These are phyloP conservation scores for Samia ricini DNA, from an alignment of 1,140 invertebrate genomes.

Conservation along the genomic window DNA sequence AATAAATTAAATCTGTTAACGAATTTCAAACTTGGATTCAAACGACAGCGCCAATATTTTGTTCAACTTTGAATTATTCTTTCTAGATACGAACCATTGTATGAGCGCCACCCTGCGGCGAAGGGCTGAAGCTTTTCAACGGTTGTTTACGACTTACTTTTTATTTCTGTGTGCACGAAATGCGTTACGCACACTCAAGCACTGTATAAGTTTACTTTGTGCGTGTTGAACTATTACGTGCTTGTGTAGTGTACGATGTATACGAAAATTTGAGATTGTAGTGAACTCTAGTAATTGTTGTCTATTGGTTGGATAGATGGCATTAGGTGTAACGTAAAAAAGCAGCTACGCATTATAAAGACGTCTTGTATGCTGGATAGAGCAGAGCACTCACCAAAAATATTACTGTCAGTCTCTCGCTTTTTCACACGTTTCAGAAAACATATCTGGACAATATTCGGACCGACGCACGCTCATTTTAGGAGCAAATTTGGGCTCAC, in stretches of 20 bases:
- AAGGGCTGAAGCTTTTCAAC: slow-evolving; percentile 71
- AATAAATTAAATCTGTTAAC: not conserved
- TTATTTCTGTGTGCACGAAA: slow-evolving; percentile 49
- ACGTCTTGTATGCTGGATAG: slow-evolving; percentile 9
- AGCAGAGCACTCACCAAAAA: slow-evolving; percentile 48
- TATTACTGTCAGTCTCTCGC: slow-evolving; percentile 30
- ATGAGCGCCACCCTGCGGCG: slow-evolving; percentile 68
- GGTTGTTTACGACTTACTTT: slow-evolving; percentile 41
- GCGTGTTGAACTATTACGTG: slow-evolving; percentile 60
- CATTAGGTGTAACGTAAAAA: slow-evolving; percentile 44
- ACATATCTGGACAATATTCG: slow-evolving; percentile 47
- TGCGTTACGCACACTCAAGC: slow-evolving; percentile 50
- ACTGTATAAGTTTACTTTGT: slow-evolving; percentile 47
- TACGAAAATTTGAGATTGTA: slow-evolving; percentile 42
- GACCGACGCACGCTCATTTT: slow-evolving; percentile 30
- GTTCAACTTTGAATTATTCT: slow-evolving; percentile 20
- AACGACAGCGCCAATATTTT: slow-evolving; percentile 52
- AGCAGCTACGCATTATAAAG: slow-evolving; percentile 1
- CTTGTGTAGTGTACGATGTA: slow-evolving; percentile 52
- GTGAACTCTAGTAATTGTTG: slow-evolving; percentile 45
- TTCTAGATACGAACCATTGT: slow-evolving; percentile 44
- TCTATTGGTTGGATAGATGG: slow-evolving; percentile 63
- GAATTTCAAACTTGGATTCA: slow-evolving; percentile 18
- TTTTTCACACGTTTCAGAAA: slow-evolving; percentile 52
- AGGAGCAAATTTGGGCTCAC: slow-evolving; percentile 53